Percentiles rank a stretch among this genome's conserved stretches.
phyloP scores from a whole-genome alignment of 1,140 invertebrate genomes.

The Diorhabda carinulata region DNA sequence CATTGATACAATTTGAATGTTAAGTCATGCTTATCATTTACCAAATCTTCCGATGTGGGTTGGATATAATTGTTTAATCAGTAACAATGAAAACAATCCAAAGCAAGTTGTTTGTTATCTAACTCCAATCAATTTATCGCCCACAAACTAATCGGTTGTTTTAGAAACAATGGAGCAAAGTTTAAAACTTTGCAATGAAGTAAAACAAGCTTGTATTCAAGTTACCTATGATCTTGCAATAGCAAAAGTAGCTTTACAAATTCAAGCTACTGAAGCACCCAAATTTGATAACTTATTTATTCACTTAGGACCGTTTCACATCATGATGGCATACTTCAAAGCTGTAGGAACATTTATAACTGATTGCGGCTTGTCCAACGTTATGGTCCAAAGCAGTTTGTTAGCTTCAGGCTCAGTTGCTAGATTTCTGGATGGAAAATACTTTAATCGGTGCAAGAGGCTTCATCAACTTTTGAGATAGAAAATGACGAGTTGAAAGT shows the following conservation, averaged over 20 bases:
- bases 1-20: conserved; percentile 28
- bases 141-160: conserved; percentile 41
- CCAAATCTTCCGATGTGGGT: conserved; percentile 34
- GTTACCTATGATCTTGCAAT: conserved; percentile 38
- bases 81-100: conserved; percentile 23
- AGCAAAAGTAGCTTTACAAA: too few relatives aligned
- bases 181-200: conserved; percentile 35
- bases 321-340: background rate
- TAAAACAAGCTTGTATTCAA: conserved; percentile 39
- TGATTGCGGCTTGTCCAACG: conserved; percentile 41
- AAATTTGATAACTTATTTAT: too few relatives aligned
- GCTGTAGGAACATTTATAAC: conserved; percentile 37
- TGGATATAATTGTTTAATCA: conserved; percentile 32
- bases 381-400: conserved; percentile 42
- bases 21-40: conserved; percentile 27
- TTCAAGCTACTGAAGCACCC: too few relatives aligned
- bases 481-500: too few relatives aligned
- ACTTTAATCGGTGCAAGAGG: conserved; percentile 24
- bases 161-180: conserved; percentile 24
- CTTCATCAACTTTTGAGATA: conserved; percentile 26
- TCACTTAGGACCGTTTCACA: too few relatives aligned
- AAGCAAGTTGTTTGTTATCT: conserved; percentile 36
- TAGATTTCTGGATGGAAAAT: conserved; percentile 42
- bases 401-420: conserved; percentile 41
- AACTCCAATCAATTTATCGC: conserved; percentile 41